Conservation (phyloP, 2,888 invertebrate species). For the Acanthopleura granulata region DNA sequence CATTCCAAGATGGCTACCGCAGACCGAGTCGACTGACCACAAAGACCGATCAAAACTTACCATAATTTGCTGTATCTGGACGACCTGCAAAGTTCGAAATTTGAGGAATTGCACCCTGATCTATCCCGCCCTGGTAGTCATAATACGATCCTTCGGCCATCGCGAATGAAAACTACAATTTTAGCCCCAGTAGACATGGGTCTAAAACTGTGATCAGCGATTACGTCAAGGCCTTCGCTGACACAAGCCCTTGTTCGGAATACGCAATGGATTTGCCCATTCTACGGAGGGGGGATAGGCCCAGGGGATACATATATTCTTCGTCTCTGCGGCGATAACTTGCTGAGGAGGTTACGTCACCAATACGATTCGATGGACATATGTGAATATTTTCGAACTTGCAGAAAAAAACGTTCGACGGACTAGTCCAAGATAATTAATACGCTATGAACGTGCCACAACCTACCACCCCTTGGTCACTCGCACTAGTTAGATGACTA, state of each 20-base stretch:
- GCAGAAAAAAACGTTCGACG: too few relatives aligned
- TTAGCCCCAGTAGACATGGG: not conserved
- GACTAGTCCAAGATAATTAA: too few relatives aligned
- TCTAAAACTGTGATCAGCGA: constrained; percentile 13
- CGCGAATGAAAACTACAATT: constrained; percentile 1
- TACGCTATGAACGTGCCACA: not conserved
- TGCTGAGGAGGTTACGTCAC: too few relatives aligned
- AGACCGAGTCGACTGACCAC: not conserved
- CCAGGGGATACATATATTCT: not conserved
- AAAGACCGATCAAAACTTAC: constrained; percentile 26
- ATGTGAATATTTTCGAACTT: too few relatives aligned
- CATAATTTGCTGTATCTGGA: constrained; percentile 32
- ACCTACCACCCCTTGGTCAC: not conserved
- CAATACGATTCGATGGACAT: too few relatives aligned
- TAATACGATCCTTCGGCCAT: constrained; percentile 48
- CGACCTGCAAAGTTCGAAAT: constrained; percentile 33
- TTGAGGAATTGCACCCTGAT: constrained; percentile 35
- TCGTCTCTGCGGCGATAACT: too few relatives aligned
- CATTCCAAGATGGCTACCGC: constrained; percentile 8
- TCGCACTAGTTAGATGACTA: not conserved
- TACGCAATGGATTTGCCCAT: constrained; percentile 15
- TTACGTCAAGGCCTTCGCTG: constrained; percentile 13
- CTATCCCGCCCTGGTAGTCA: constrained; percentile 44
- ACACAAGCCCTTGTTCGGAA: constrained; percentile 18
- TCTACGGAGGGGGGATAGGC: not conserved